Conservation (phyloP, 2,113 vertebrate genomes). For the Lycaon pictus region DNA sequence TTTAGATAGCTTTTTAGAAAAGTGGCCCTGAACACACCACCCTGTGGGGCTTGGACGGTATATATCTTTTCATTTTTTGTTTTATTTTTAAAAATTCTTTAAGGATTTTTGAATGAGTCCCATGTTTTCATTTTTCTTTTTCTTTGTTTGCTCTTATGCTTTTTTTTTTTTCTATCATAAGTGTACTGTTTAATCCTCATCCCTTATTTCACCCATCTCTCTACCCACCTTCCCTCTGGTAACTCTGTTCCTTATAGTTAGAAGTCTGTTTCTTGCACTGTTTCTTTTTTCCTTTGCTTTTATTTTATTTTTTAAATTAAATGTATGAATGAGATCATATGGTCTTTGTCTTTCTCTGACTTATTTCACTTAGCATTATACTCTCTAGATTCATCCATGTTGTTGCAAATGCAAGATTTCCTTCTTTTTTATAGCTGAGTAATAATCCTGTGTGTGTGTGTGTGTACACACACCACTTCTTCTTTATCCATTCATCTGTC, state of each 20-base stretch:
- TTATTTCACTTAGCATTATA: not conserved
- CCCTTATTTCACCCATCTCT: not conserved
- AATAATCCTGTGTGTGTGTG: not conserved
- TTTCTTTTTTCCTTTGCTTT: not conserved
- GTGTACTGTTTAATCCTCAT: not conserved
- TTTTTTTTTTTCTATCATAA: not conserved
- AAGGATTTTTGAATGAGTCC: not conserved
- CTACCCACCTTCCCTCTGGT: not conserved
- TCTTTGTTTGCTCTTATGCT: not conserved
- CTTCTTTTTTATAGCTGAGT: not conserved
- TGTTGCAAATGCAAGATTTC: not conserved
- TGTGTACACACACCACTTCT: not conserved
- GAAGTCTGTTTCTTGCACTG: not conserved
- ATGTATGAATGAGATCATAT: not conserved
- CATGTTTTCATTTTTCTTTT: not conserved
- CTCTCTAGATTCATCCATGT: not conserved
- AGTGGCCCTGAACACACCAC: not conserved
- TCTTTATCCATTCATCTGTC: not conserved
- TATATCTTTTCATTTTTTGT: not conserved
- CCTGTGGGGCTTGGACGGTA: not conserved
- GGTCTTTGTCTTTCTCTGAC: not conserved
- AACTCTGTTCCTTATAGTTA: not conserved
- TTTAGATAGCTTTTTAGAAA: not conserved
- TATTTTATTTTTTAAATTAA: not conserved
- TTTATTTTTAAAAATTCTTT: not conserved